Evolutionary conservation across 2,797 vertebrate genomes (phyloP).

Genomic region (Coregonus ussuriensis): DNA sequence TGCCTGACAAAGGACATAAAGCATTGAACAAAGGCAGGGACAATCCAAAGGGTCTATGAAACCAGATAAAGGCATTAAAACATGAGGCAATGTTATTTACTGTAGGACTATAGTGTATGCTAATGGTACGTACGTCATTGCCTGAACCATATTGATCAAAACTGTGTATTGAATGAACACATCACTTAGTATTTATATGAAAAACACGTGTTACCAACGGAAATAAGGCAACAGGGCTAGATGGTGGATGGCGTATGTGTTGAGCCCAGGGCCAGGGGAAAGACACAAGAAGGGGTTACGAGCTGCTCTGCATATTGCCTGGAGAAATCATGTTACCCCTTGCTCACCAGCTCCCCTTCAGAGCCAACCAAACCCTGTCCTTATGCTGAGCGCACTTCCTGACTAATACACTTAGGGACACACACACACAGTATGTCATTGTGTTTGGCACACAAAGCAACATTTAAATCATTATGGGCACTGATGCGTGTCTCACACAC

Average conservation of each 20-base stretch:
- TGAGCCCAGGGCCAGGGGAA: slow-evolving; percentile 6
- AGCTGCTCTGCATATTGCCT: slow-evolving; percentile 52
- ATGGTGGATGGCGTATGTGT: slow-evolving; percentile 15
- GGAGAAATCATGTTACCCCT: slow-evolving; percentile 39
- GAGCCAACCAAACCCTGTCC: slow-evolving; percentile 39
- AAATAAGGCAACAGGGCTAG: not conserved
- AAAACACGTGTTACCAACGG: no score
- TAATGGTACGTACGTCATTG: not conserved
- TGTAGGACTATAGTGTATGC: not conserved
- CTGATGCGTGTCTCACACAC: slow-evolving; percentile 63
- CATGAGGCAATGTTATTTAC: not conserved
- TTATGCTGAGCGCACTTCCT: slow-evolving; percentile 47
- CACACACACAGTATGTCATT: not conserved
- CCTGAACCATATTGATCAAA: not conserved
- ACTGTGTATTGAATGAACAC: no score
- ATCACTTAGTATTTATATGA: no score
- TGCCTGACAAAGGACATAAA: not conserved
- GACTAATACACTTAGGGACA: slow-evolving; percentile 17
- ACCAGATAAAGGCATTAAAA: not conserved
- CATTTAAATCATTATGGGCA: slow-evolving; percentile 52
- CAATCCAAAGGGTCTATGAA: slow-evolving; percentile 1
- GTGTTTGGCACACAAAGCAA: slow-evolving; percentile 17
- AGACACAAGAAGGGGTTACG: slow-evolving; percentile 17
- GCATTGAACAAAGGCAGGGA: not conserved
- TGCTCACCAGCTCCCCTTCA: slow-evolving; percentile 55